Base-by-base conservation (phyloP, 2,888 invertebrate genomes). In the Ophion ventricosus region DNA sequence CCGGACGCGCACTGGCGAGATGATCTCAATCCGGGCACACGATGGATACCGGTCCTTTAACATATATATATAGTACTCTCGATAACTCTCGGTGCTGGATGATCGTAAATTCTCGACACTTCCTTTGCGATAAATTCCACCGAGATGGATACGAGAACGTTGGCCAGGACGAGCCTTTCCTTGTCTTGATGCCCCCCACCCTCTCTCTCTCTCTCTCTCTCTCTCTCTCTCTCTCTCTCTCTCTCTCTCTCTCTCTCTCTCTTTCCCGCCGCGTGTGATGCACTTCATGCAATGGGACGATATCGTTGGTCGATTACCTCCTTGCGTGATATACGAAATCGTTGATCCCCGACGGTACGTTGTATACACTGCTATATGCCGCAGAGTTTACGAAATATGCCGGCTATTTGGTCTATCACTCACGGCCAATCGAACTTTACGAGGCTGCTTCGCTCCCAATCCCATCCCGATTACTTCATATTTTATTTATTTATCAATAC, bases 71-170 rank as follows among this genome's bases (percentile, higher is more conserved):
- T 10, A n/a, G 49, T 49, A 59, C 72, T 79, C 79, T 85, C 75
- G 84, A 84, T 79, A 74, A 78, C 49, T 81, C 84, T 70, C 64
- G 29, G 61, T 69, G 17, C 49, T 49, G 84, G 79, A 82, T 82
- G 82, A 85, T 85, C 84, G 84, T 85, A 85, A 85, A 85, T 85
- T 80, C 84, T 69, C 82, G 84, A 82, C 82, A 74, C 82, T 85
- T 85, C 80, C 82, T 76, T 76, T 73, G 73, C 82, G 82, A 76
- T 82, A 85, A 85, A 82, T 85, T 82, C 82, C 76, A 49, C 23
- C 80, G 76, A 77, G 73, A 82, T 80, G 82, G 84, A 85, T 76
- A 76, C 66, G 57, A 75, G 29, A 54, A 40, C n/a, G 23, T 63
- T 35, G 54, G 59, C 75, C 23, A 57, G 67, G 80, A 82, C 54